A percentile compares a stretch with the other conserved stretches of the same genome.
Evolutionary conservation across 2,113 vertebrate genomes (phyloP).

Genomic region (Hippocampus mohnikei): DNA sequence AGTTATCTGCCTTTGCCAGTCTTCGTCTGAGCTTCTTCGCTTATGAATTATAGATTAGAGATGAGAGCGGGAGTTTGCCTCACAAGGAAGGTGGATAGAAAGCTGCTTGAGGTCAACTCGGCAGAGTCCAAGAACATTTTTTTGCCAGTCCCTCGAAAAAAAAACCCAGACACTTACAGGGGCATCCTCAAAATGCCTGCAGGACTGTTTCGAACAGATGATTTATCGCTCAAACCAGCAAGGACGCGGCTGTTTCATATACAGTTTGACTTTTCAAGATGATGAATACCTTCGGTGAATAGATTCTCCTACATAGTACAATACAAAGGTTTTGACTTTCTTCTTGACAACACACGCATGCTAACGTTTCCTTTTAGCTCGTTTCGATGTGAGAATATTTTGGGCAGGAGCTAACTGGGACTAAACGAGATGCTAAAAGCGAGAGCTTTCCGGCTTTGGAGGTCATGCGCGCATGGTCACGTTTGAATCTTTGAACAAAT

Average conservation of each 20-base stretch:
- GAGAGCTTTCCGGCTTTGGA: too few species aligned
- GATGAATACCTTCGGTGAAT: slow-evolving; percentile 5
- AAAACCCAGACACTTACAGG: slow-evolving; percentile 15
- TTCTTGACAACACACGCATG: neutral
- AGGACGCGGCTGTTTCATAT: slow-evolving; percentile 20
- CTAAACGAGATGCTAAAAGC: too few species aligned
- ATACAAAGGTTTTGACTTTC: neutral
- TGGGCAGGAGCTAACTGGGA: too few species aligned
- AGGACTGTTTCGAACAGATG: slow-evolving; percentile 29
- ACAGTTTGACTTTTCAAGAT: slow-evolving; percentile 27
- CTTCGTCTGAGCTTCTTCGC: slow-evolving; percentile 51
- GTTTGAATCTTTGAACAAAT: too few species aligned
- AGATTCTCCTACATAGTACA: neutral
- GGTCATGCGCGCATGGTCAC: too few species aligned
- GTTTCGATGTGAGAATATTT: too few species aligned
- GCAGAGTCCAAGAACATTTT: slow-evolving; percentile 29
- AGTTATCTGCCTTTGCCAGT: slow-evolving; percentile 62
- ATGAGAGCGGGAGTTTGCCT: slow-evolving; percentile 58
- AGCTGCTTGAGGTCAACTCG: slow-evolving; percentile 55
- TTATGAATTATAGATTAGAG: slow-evolving; percentile 76
- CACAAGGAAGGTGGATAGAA: slow-evolving; percentile 45
- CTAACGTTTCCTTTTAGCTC: too few species aligned
- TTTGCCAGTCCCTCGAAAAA: slow-evolving; percentile 15
- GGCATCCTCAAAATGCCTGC: slow-evolving; percentile 28
- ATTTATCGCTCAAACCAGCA: slow-evolving; percentile 27